Evolutionary conservation across 2,797 vertebrate species (phyloP).

Genomic region (Malacoraja senta): DNA sequence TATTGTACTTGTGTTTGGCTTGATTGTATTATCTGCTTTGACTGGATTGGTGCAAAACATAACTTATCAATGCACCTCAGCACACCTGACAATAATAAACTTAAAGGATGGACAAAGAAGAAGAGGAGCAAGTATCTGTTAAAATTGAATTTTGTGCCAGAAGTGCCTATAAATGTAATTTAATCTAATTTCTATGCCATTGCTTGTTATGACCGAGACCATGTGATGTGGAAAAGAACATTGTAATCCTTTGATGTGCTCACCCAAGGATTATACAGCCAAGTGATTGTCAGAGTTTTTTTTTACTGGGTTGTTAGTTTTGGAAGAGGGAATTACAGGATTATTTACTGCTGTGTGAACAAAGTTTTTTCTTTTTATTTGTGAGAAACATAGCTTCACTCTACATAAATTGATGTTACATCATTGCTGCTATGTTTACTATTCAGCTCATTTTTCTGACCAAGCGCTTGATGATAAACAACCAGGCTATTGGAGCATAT

Average conservation of each 20-base stretch:
- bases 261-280: neutral
- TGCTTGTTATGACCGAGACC: neutral
- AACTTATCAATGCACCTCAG: too few species aligned
- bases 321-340: neutral
- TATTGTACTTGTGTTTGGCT: too few species aligned
- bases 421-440: neutral
- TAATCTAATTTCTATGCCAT: too few species aligned
- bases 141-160: too few species aligned
- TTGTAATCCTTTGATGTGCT: slow-evolving; percentile 9
- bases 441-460: neutral
- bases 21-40: too few species aligned
- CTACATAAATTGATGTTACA: neutral
- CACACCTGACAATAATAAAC: too few species aligned
- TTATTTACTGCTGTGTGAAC: neutral
- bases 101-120: too few species aligned
- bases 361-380: neutral
- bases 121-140: too few species aligned
- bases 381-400: neutral
- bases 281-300: neutral
- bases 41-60: too few species aligned
- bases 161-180: too few species aligned
- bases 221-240: neutral
- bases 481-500: neutral
- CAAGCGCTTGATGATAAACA: neutral
- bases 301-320: neutral